A percentile compares a stretch with the other conserved stretches of the same genome.
Evolutionary conservation across 1,140 invertebrate genomes (phyloP).

Genomic region (Lamellibrachia luymesi): DNA sequence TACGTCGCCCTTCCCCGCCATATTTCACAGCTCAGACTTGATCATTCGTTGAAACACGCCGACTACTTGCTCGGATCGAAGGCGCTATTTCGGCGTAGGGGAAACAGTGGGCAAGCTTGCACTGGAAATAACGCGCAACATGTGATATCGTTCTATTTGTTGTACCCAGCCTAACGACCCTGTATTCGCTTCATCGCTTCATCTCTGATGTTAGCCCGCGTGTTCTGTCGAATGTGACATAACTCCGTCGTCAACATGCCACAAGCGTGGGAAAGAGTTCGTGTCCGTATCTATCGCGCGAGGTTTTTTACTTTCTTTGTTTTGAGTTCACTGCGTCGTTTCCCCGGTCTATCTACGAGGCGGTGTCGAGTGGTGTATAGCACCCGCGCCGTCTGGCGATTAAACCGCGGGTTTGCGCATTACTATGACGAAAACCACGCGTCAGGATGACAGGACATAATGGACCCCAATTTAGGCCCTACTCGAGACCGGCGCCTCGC

Average conservation of each 20-base stretch:
- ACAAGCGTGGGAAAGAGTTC: not conserved
- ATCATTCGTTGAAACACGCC: not conserved
- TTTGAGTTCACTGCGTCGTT: not conserved
- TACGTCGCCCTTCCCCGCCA: not conserved
- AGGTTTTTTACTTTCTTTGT: not conserved
- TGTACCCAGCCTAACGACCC: not conserved
- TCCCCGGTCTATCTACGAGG: not conserved
- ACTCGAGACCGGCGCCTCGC: not conserved
- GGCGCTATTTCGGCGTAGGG: not conserved
- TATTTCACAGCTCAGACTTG: not conserved
- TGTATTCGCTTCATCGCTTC: not conserved
- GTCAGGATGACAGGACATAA: not conserved
- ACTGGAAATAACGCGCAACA: not conserved
- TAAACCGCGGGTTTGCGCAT: not conserved
- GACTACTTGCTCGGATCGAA: not conserved
- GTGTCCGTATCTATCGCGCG: not conserved
- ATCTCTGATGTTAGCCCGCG: not conserved
- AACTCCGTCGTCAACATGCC: not conserved
- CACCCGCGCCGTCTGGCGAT: not conserved
- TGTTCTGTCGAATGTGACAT: not conserved
- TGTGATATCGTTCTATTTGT: not conserved
- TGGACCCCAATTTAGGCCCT: not conserved
- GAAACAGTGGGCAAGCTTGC: not conserved
- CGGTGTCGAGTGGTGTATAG: not conserved
- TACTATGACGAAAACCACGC: not conserved